Evolutionary conservation across 2,797 vertebrate genomes (phyloP).

Genomic region (Nyctibius grandis): DNA sequence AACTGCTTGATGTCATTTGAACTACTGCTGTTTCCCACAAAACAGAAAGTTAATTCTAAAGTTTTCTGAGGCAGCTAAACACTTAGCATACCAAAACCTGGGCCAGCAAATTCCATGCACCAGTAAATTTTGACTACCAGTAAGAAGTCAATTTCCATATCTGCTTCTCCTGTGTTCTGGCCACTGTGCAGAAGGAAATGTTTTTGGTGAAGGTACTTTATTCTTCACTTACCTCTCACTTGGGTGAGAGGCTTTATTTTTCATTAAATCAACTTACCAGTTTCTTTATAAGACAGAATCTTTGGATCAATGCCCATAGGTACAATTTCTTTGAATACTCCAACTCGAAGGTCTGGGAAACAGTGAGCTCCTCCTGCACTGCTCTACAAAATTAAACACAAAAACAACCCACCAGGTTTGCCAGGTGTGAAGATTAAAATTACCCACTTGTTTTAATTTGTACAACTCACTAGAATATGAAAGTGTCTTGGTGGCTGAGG

Average conservation of each 20-base stretch:
- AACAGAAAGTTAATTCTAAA: background rate
- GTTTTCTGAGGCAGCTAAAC: background rate
- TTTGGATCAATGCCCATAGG: slow-evolving; percentile 92
- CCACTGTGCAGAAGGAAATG: background rate
- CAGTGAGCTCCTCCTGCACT: slow-evolving; percentile 89
- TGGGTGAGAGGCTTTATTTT: background rate
- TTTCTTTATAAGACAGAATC: slow-evolving; percentile 84
- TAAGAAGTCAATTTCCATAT: background rate
- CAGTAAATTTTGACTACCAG: background rate
- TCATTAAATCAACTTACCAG: slow-evolving; percentile 77
- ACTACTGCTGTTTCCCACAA: background rate
- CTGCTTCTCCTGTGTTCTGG: background rate
- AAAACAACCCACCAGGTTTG: background rate
- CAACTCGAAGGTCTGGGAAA: slow-evolving; percentile 88
- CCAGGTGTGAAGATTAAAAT: background rate
- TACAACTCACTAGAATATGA: background rate
- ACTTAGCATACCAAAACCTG: background rate
- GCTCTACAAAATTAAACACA: slow-evolving; percentile 75
- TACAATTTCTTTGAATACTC: slow-evolving; percentile 92
- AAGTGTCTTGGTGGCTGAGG: background rate
- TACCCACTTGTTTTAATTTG: background rate
- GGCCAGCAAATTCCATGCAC: background rate
- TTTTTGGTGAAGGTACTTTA: background rate
- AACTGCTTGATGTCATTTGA: background rate
- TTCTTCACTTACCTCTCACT: background rate